Evolutionary conservation across 1,140 invertebrate species (phyloP), one percentile per base, ranked within the genome.

Genomic region (Bombus waltoni): DNA sequence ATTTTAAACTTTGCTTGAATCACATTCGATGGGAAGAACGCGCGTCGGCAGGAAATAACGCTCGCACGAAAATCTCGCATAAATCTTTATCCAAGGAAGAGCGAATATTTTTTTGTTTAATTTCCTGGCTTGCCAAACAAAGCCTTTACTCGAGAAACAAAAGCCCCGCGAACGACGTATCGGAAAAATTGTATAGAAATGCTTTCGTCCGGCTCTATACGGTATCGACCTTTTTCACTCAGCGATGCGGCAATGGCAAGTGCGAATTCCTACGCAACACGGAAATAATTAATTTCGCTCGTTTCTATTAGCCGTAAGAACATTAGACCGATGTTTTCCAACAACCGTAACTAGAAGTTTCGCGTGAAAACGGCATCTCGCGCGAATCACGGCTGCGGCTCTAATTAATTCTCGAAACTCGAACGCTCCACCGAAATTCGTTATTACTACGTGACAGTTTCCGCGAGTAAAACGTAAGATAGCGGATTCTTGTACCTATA

Each of bases 351-450:
- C 62, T 32, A 25, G 3, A 13, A 68, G 47, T 25, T 57, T 35
- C 44, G 28, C 40, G 32, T 40, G 65, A 42, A 77, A 77, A 75
- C 40, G 57, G 40, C 3, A 22, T 25, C 57, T 32, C 18, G 10
- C 32, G 2, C 28, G 59, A 28, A 15, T 42, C 28, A 47, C n/a
- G 28, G 47, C 6, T 32, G 66, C 9, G 79, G 73, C 44, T 92
- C 81, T 91, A 91, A 92, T 92, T 92, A 92, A 92, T 92, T 87
- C 83, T 79, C 79, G 81, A 85, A 88, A 88, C 88, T 85, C 87
- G 81, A 88, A 83, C 80, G 72, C 57, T 65, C 80, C 13, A 65
- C 15, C 53, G 53, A 47, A 89, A 87, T 87, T 74, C 65, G 40
- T 79, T 80, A 47, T 53, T 80, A 81, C 32, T 57, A 38, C 62